Evolutionary conservation across 2,113 vertebrate genomes (phyloP).

Genomic region (Prietella phreatophila): DNA sequence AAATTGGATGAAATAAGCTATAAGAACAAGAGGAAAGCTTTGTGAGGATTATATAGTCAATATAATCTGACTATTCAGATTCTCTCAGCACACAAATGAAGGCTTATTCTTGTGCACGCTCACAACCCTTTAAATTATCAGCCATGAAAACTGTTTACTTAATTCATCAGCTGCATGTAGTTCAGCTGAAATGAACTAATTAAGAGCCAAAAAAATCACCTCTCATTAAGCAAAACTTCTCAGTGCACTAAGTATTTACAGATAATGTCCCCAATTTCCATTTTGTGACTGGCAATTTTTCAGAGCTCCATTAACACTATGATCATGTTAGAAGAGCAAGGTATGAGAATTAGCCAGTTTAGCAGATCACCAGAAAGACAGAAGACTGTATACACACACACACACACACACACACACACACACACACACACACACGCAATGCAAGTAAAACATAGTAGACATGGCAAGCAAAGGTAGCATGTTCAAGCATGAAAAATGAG

Average conservation of each 20-base stretch:
- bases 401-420: constrained; percentile 8
- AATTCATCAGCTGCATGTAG: background rate
- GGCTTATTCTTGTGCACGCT: background rate
- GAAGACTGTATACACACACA: constrained; percentile 13
- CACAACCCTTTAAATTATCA: background rate
- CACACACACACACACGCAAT: constrained; percentile 10
- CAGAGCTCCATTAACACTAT: constrained; percentile 48
- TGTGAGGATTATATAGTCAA: background rate
- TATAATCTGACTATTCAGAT: background rate
- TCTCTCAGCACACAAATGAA: background rate
- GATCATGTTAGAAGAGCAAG: background rate
- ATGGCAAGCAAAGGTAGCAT: background rate
- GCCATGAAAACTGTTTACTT: background rate
- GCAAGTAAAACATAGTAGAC: background rate
- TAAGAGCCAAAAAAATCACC: background rate
- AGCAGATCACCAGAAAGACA: constrained; percentile 52
- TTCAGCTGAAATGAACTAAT: background rate
- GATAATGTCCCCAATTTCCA: constrained; percentile 54
- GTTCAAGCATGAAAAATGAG: background rate
- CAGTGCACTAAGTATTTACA: constrained; percentile 46
- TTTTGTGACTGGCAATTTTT: constrained; percentile 43
- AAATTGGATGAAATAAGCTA: constrained; percentile 18
- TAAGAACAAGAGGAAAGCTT: background rate
- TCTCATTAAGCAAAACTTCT: background rate
- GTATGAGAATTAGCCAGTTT: constrained; percentile 44